Evolutionary conservation across 2,797 vertebrate genomes (phyloP), one percentile per base, ranked within the genome.

Genomic region (Lagocephalus sceleratus): DNA sequence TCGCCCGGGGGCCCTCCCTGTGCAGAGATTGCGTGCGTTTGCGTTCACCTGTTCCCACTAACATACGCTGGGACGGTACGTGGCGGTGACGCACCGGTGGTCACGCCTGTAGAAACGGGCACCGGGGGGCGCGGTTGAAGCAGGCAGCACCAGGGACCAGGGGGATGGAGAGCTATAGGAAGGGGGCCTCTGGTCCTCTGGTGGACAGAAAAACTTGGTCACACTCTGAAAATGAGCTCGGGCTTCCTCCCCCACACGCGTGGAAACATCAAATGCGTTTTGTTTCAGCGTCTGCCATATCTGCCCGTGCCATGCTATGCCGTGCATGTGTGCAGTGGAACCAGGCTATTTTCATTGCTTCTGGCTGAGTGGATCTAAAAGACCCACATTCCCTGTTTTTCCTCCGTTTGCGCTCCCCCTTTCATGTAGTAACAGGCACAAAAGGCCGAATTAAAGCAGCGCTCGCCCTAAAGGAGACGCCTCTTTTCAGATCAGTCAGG

Each of bases 351-450:
- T 81, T 66, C 47, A 78, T 82, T 81, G 66, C 76, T 82, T 81
- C 78, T 83, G 84, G 76, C 59, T 73, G 63, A 80, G 51, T 75
- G 76, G 77, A 85, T 89, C 71, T 84, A 85, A 88, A 81, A 73
- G 54, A 75, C 52, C 63, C 70, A 53, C 54, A 68, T 73, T 79
- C 47, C 40, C 49, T 63, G 60, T 73, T 78, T 80, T 65, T 63
- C 63, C 58, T 54, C 67, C 42, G 46, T 76, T 81, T 63, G 68
- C 70, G 73, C 57, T 74, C 65, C 32, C 42, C 43, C 55, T 80
- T 86, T 84, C 67, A 88, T 63, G 81, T 71, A 54, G 55, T 79
- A 85, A 87, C 80, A 68, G 71, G 79, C 25, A 22, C 73, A 80
- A 82, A 80, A 82, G 46, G 48, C 66, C 60, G 63, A 84, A 73